Conservation (phyloP, 2,113 vertebrate genomes). For the Aythya baeri region DNA sequence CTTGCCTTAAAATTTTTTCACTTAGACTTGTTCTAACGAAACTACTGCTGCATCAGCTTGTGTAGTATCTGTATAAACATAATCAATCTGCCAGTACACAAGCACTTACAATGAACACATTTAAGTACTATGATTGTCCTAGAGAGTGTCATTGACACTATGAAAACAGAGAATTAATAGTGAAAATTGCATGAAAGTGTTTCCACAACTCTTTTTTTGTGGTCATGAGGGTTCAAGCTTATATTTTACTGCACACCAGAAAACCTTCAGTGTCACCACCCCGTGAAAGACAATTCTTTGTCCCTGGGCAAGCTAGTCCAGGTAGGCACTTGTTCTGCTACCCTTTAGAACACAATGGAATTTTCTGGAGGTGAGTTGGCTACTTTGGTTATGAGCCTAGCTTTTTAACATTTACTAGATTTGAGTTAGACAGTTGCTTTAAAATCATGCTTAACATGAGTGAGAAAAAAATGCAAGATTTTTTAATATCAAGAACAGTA, state of each 20-base stretch:
- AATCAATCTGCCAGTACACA: not conserved
- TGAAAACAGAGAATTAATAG: not conserved
- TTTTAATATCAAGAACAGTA: not conserved
- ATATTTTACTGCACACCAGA: not conserved
- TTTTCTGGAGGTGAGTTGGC: not conserved
- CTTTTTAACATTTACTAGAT: not conserved
- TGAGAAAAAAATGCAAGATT: not conserved
- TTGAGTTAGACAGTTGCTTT: not conserved
- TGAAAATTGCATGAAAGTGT: not conserved
- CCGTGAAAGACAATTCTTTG: not conserved
- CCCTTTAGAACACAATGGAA: not conserved
- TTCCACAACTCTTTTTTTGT: not conserved
- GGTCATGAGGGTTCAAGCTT: not conserved
- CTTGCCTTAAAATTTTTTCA: not conserved
- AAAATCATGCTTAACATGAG: not conserved
- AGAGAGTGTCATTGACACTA: not conserved
- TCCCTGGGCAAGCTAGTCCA: not conserved
- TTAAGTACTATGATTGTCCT: not conserved
- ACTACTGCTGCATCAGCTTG: not conserved
- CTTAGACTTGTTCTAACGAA: not conserved
- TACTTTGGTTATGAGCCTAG: not conserved
- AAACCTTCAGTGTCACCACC: not conserved
- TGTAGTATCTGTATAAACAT: not conserved
- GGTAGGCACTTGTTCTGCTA: not conserved
- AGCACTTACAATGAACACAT: not conserved